Conservation (phyloP, 2,113 vertebrate genomes). For the Brachypteracias leptosomus region DNA sequence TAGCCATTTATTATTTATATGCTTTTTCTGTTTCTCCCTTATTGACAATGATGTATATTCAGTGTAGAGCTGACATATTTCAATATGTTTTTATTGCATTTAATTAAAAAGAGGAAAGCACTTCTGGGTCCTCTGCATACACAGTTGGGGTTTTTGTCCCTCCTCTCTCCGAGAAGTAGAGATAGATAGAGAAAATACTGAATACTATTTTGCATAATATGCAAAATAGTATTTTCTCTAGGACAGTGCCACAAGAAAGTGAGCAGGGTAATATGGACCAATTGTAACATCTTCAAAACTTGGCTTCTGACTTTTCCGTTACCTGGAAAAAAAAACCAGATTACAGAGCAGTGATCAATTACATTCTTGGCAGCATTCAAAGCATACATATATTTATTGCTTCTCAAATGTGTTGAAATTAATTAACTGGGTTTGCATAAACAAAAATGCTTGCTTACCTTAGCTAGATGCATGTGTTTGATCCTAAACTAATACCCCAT, state of each 20-base stretch:
- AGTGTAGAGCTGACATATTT: not conserved
- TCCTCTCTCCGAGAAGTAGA: not conserved
- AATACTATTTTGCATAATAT: not conserved
- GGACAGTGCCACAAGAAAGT: not conserved
- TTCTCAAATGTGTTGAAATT: conserved; percentile 45
- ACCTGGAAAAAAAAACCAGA: conserved; percentile 37
- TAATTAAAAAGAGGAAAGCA: not conserved
- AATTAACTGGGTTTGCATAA: conserved; percentile 18
- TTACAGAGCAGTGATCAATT: conserved; percentile 16
- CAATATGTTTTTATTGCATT: not conserved
- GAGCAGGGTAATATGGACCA: not conserved
- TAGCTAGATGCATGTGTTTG: not conserved
- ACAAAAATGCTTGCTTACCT: not conserved
- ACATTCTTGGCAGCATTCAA: conserved; percentile 48
- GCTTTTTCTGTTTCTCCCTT: not conserved
- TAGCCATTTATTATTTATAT: not conserved
- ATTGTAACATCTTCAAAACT: not conserved
- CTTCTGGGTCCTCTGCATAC: not conserved
- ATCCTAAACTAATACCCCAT: not conserved
- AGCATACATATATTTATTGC: conserved; percentile 54
- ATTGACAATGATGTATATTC: not conserved
- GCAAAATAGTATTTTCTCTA: not conserved
- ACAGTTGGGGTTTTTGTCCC: not conserved
- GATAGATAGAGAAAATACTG: not conserved
- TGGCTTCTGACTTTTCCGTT: conserved; percentile 17